Conservation (phyloP, 1,140 invertebrate species). For the Ceratoteleas bidentatus region DNA sequence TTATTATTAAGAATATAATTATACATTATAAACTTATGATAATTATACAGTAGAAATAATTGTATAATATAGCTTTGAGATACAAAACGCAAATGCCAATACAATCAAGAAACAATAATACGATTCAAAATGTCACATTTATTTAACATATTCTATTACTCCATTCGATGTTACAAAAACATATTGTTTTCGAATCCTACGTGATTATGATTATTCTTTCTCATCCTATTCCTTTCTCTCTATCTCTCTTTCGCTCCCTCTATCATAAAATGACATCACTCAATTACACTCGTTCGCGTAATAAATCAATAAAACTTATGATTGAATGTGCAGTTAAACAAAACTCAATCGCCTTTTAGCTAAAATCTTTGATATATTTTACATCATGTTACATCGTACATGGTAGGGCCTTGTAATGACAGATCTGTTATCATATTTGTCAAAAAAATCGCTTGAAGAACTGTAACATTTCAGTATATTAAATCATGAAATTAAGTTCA, state of each 20-base stretch:
- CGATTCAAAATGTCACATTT: constrained; percentile 61
- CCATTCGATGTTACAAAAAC: constrained; percentile 62
- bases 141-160: constrained; percentile 54
- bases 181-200: constrained; percentile 52
- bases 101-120: constrained; percentile 27
- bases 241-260: not conserved
- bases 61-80: constrained; percentile 2
- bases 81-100: constrained; percentile 13
- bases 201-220: constrained; percentile 60
- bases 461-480: not conserved
- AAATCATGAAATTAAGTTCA: too few species aligned
- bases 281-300: constrained; percentile 42
- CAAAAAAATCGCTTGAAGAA: constrained; percentile 28
- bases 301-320: constrained; percentile 26
- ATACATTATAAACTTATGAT: constrained; percentile 16
- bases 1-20: constrained; percentile 28
- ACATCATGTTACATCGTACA: constrained; percentile 45
- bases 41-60: constrained; percentile 21
- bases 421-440: constrained; percentile 24
- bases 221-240: constrained; percentile 14
- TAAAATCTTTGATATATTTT: constrained; percentile 53
- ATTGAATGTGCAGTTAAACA: constrained; percentile 40
- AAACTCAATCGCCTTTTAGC: constrained; percentile 35
- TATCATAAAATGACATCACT: constrained; percentile 32
- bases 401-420: constrained; percentile 23